These are phyloP conservation scores for Eonycteris spelaea DNA, from an alignment of 2,113 vertebrate species.

Conservation along the genomic window DNA sequence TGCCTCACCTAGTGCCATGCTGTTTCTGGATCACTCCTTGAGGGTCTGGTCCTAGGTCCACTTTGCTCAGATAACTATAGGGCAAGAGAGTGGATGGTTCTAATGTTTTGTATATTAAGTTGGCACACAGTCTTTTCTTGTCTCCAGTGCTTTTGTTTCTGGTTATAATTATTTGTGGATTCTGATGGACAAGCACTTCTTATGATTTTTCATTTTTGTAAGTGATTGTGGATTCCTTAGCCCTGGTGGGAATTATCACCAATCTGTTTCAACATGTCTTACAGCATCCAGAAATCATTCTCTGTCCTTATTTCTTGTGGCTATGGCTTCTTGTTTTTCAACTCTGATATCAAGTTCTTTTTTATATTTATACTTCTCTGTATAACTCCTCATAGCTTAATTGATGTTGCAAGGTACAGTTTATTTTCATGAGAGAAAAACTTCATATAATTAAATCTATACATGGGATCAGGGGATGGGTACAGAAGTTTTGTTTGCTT, in stretches of 20 bases:
- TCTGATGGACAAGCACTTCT: background rate
- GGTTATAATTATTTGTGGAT: background rate
- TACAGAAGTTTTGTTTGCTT: background rate
- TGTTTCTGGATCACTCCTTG: background rate
- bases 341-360: background rate
- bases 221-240: background rate
- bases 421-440: conserved; percentile 13
- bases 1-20: background rate
- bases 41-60: background rate
- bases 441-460: background rate
- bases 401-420: background rate
- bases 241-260: background rate
- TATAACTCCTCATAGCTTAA: background rate
- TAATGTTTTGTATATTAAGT: background rate
- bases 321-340: background rate
- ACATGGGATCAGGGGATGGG: background rate
- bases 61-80: background rate
- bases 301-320: background rate
- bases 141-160: background rate
- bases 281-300: background rate
- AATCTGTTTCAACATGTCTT: background rate
- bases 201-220: background rate
- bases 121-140: background rate
- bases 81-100: background rate
- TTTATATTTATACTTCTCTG: background rate